Evolutionary conservation across 2,888 invertebrate species (phyloP), one percentile per base, ranked within the genome.

Genomic region (Fabriciana adippe): DNA sequence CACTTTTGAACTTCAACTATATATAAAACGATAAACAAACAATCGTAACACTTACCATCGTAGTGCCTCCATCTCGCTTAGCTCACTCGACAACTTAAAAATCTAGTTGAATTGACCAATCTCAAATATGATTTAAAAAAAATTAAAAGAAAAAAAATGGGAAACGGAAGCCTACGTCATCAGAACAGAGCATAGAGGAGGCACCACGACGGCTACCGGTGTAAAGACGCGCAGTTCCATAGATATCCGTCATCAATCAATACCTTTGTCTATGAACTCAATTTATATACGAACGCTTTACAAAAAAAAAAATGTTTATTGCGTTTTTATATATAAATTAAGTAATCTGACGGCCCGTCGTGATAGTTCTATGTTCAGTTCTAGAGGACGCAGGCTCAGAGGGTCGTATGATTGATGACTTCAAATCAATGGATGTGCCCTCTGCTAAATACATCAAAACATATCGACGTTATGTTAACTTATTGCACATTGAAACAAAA

Each of bases 231-330:
- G 80, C 83, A 87, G 84, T 82, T 89, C 89, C 89, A 84, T 79
- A 76, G 87, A 90, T 90, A 81, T 90, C 89, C 85, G 92, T 92
- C 92, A 92, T 92, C 92, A 92, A 92, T 92, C 92, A 92, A 82
- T 84, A 81, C 79, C 79, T 81, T 68, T 72, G 65, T 57, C 63
- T 61, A 75, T 65, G 72, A 67, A 70, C 53, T 57, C 68, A 71
- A 72, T 69, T 64, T 76, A 79, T 78, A 79, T 79, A 79, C 76
- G 81, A 85, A 83, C 83, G 79, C 80, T 79, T 74, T 56, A 8
- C 1, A 50, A 60, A 26, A 3, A 21, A 21, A 21, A 21, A 21
- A 21, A 21, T n/a, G n/a, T n/a, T 18, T 18, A 26, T 26, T 26
- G 68, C 72, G 72, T 75, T 74, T 71, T 54, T 72, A 73, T 73